Base-by-base conservation (phyloP, 2,888 invertebrate species). In the Chrysomela aeneicollis region DNA sequence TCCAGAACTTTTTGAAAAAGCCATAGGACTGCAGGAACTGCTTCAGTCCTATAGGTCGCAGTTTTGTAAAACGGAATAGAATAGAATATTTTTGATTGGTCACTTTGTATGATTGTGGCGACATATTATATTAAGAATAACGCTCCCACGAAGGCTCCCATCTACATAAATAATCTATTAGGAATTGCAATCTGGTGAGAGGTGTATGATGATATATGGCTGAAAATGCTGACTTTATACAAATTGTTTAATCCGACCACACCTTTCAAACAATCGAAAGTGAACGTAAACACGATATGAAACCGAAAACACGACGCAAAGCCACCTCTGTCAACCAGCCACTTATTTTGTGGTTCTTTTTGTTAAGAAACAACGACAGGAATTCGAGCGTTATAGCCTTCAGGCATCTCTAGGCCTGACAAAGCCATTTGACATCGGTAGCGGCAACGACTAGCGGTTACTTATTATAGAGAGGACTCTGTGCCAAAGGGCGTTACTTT, bases 401-500 rank as follows among this genome's bases (percentile, higher is more conserved):
- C 37, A 42, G 54, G 35, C 37, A 42, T 42, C 22, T 19, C 54
- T 55, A 42, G 54, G 54, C 35, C 54, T n/a, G 37, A 37, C 21
- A 18, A 42, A 52, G 53, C 63, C 57, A 66, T 69, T 73, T 73
- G 71, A 71, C 71, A 73, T 71, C 68, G 63, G 71, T 69, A 71
- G 73, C 68, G 69, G 70, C 67, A 61, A 64, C 47, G 64, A 53
- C 10, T 15, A 26, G 64, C 67, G 71, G 69, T 67, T 61, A 67
- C 50, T 70, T 63, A 69, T 69, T 71, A 67, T 65, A 67, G 66
- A 71, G 61, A 70, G 66, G 64, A 67, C 64, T 69, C 66, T 63
- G 71, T 68, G 70, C 67, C 71, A 71, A 70, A 71, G 71, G 71
- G 71, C 71, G 69, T 67, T 70, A 63, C 70, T 65, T 61, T 68